Base-by-base conservation (phyloP, 2,888 invertebrate genomes). In the Caenorhabditis sp. region DNA sequence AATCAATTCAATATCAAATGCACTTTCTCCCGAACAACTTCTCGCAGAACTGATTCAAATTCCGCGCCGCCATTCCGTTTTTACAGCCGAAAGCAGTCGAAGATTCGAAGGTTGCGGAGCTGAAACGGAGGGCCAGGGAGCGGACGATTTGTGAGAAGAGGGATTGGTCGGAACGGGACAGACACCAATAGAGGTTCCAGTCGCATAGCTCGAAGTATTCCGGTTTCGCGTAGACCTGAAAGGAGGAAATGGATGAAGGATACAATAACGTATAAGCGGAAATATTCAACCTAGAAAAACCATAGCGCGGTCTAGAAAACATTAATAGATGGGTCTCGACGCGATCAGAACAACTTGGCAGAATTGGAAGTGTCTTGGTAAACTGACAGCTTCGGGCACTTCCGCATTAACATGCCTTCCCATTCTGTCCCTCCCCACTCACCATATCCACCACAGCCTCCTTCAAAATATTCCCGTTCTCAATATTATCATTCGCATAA, bases 111-210 rank as follows among this genome's bases (percentile, higher is more conserved):
- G 64, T 71, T 4, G 68, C 62, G 0, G 80, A 65, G 1, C 81
- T 64, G 72, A 86, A 82, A 15, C 80, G 70, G 44, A 80, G 68
- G 11, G 83, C 80, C 24, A 86, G 28, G 56, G 76, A 58, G 20
- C 80, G 77, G 13, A 85, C 70, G 8, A 86, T 22, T n/a, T 76
- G 69, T 0, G 77, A 47, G 40, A 83, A 70, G 1, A 86, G 44
- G 0, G 83, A 70, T 15, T 77, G 71, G 13, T 79, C 77, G 37
- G 80, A 69, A 35, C 77, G 70, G 15, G 82, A 77, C 22, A 76
- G 77, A 47, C 87, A 87, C 87, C 87, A 87, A 67, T 87, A 87
- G 11, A 87, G 78, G 53, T 85, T 85, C 85, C 85, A 87, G 60
- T 87, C 87, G 67, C 87, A 87, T 47, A 87, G 74, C 51, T 87